Evolutionary conservation across 2,888 invertebrate species (phyloP), one percentile per base, ranked within the genome.

Genomic region (Mamestra brassicae): DNA sequence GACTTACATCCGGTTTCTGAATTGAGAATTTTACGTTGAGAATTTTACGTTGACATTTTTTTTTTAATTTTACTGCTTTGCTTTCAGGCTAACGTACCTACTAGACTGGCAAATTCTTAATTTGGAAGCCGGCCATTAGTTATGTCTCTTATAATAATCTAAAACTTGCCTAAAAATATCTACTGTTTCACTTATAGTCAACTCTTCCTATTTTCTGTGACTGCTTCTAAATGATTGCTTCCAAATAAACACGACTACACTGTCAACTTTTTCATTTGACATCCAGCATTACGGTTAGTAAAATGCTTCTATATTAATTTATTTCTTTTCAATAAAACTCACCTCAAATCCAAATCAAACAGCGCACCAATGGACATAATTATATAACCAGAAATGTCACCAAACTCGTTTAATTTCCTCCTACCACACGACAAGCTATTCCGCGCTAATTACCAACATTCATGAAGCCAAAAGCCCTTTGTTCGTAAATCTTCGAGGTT

Each of bases 391-490:
- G 34, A 52, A 54, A 38, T 38, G 17, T 54, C 26, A 26, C 45
- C 34, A 13, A 0, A 36, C 52, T 54, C 61, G 42, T 26, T 50
- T 36, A 36, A 81, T 74, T 50, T 61, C n/a, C 11, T 38, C 10
- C 8, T 7, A 52, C n/a, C 47, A 50, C 10, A 74, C 42, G 54
- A 47, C n/a, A 42, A 47, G 54, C 61, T 45, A 45, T 75, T 81
- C 17, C 34, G n/a, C 34, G 52, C 74, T 84, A 84, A 84, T 86
- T 86, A 76, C 58, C 11, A n/a, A 11, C 58, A 62, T 63, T 69
- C 55, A 55, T n/a, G 50, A 73, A 76, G 50, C 52, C 69, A 73
- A 74, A 66, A 58, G 52, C 42, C 52, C 71, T 77, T 84, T 73
- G 77, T 70, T 66, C 64, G 4, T 81, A 76, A 67, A 58, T 65